Evolutionary conservation across 1,140 invertebrate genomes (phyloP).

Genomic region (Lasioglossum baleicum): DNA sequence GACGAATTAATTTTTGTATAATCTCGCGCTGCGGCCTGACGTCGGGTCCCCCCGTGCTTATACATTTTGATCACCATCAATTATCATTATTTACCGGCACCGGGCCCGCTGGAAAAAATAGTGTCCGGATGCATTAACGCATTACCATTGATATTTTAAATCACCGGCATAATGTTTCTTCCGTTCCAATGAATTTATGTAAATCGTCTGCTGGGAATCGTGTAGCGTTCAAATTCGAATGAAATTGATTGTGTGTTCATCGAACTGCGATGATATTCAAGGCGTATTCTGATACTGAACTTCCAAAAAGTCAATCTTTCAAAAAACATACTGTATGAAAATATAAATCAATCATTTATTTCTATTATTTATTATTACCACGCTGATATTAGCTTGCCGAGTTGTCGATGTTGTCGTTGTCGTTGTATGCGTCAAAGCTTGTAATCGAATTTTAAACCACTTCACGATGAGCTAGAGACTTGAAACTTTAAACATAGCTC

Average conservation of each 20-base stretch:
- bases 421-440: too few species aligned
- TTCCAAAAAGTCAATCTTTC: too few species aligned
- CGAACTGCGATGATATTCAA: background rate
- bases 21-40: slow-evolving; percentile 8
- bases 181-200: background rate
- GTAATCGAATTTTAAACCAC: too few species aligned
- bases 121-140: background rate
- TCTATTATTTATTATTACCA: too few species aligned
- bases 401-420: too few species aligned
- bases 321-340: too few species aligned
- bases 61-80: slow-evolving; percentile 20
- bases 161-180: background rate
- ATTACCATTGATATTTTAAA: background rate
- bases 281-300: too few species aligned
- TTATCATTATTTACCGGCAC: background rate
- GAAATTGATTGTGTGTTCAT: background rate
- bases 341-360: too few species aligned
- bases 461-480: too few species aligned
- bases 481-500: too few species aligned
- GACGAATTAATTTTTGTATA: slow-evolving; percentile 59
- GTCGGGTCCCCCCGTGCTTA: background rate
- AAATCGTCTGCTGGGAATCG: background rate
- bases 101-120: background rate
- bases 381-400: too few species aligned
- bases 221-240: background rate